Conservation (phyloP, 2,888 invertebrate species). For the Eretmocerus hayati region DNA sequence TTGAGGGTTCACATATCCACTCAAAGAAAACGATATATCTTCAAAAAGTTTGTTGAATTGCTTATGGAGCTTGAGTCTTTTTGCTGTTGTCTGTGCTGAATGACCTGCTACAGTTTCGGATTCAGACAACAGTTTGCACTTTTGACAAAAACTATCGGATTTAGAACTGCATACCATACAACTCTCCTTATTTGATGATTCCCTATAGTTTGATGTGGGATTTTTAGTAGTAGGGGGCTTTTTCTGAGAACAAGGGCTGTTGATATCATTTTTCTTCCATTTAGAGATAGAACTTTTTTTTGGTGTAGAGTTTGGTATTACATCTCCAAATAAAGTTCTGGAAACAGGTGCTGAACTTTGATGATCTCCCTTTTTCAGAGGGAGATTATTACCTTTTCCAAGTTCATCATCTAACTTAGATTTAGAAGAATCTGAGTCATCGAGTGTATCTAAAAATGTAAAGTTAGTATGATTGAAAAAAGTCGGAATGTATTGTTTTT, state of each 20-base stretch:
- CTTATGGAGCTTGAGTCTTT: conserved; percentile 24
- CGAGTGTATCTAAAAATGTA: too few species aligned
- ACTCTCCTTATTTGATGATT: conserved; percentile 19
- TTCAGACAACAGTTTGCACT: conserved; percentile 28
- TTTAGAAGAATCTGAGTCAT: too few species aligned
- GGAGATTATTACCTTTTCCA: conserved; percentile 3
- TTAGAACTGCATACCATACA: conserved; percentile 28
- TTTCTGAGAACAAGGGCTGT: conserved; percentile 20
- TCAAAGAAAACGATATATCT: conserved; percentile 37
- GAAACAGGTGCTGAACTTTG: conserved; percentile 11
- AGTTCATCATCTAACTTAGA: too few species aligned
- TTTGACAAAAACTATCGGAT: conserved; percentile 31
- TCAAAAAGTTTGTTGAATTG: conserved; percentile 35
- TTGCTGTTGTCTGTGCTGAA: conserved; percentile 16
- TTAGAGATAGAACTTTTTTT: conserved; percentile 11
- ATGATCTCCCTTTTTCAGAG: too few species aligned
- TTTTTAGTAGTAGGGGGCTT: conserved; percentile 20
- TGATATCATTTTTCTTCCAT: conserved; percentile 6
- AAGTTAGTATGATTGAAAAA: too few species aligned
- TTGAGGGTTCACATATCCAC: conserved; percentile 43
- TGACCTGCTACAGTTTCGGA: conserved; percentile 13
- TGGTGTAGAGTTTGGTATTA: conserved; percentile 24
- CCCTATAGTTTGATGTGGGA: conserved; percentile 5
- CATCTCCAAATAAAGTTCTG: conserved; percentile 38
- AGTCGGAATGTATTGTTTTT: too few species aligned